Percentiles rank a stretch among this genome's conserved stretches.
Evolutionary conservation across 1,140 invertebrate species (phyloP).

Genomic region (Eueides isabella): DNA sequence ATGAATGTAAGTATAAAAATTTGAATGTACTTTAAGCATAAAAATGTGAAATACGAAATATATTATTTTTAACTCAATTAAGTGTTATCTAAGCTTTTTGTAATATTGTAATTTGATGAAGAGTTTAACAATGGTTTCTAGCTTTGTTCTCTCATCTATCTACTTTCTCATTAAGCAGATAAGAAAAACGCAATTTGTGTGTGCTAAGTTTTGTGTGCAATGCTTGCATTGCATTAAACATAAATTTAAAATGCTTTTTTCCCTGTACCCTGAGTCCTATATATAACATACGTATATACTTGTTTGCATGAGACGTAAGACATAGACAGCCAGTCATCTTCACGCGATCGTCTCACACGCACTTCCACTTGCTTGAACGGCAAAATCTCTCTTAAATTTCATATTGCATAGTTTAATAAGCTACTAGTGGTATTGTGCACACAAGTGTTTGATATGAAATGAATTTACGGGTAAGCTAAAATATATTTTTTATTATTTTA

Average conservation of each 20-base stretch:
- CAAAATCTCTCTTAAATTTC: background rate
- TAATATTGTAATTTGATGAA: background rate
- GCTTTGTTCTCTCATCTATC: background rate
- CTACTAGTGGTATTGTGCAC: conserved; percentile 17
- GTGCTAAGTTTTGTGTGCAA: too few relatives aligned
- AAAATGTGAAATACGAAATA: too few relatives aligned
- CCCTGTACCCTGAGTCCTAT: conserved; percentile 1
- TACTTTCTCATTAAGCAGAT: background rate
- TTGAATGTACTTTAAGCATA: too few relatives aligned
- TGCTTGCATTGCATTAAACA: too few relatives aligned
- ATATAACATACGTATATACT: background rate
- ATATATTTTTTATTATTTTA: conserved; percentile 20
- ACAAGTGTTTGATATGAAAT: conserved; percentile 58
- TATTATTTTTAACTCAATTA: background rate
- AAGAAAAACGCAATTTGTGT: conserved; percentile 1
- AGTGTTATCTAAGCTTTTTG: background rate
- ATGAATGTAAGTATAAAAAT: too few relatives aligned
- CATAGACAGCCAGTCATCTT: conserved; percentile 13
- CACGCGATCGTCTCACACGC: conserved; percentile 20
- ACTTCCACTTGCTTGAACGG: background rate
- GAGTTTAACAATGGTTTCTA: background rate
- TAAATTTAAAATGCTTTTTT: conserved; percentile 1
- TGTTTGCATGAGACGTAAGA: conserved; percentile 5
- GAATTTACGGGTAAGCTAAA: conserved; percentile 64
- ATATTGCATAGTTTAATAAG: conserved; percentile 11